These are phyloP conservation scores for Petrolisthes cinctipes DNA, from an alignment of 2,888 invertebrate species.

Conservation along the genomic window DNA sequence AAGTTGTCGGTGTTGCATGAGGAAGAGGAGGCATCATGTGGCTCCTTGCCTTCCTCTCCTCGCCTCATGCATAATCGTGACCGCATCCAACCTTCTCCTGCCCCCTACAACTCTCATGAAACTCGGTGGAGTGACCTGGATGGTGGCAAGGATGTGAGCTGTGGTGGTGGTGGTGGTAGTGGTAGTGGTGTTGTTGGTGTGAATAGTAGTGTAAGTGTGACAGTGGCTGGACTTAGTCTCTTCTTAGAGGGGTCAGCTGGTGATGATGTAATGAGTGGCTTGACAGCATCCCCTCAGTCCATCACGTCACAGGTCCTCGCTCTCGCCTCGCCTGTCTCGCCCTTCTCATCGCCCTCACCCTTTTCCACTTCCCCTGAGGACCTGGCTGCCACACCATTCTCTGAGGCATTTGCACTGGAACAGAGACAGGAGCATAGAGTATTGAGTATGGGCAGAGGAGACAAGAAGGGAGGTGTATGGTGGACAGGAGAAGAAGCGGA, in stretches of 20 bases:
- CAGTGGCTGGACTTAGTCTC: neutral
- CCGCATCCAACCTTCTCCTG: constrained; percentile 11
- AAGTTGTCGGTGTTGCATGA: constrained; percentile 59
- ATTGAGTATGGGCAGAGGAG: neutral
- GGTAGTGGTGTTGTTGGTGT: neutral
- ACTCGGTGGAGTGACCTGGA: neutral
- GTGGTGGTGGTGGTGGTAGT: neutral
- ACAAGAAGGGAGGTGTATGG: constrained; percentile 6
- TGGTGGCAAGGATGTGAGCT: neutral
- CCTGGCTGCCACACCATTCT: constrained; percentile 11
- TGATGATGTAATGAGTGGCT: constrained; percentile 26
- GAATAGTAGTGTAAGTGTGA: neutral
- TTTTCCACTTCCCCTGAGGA: constrained; percentile 50
- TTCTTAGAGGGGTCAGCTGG: neutral
- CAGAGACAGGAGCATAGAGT: neutral
- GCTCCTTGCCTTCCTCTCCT: constrained; percentile 37
- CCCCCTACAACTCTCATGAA: neutral
- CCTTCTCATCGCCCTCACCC: constrained; percentile 54
- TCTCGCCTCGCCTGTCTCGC: constrained; percentile 54
- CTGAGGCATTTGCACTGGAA: constrained; percentile 33
- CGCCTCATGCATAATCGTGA: neutral
- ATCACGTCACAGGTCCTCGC: constrained; percentile 59
- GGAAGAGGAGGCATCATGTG: constrained; percentile 41
- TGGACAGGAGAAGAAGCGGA: constrained; percentile 31
- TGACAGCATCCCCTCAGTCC: constrained; percentile 50